Base-by-base conservation (phyloP, 92 coral and sea anemone genomes). In the Bergia puertoricense region DNA sequence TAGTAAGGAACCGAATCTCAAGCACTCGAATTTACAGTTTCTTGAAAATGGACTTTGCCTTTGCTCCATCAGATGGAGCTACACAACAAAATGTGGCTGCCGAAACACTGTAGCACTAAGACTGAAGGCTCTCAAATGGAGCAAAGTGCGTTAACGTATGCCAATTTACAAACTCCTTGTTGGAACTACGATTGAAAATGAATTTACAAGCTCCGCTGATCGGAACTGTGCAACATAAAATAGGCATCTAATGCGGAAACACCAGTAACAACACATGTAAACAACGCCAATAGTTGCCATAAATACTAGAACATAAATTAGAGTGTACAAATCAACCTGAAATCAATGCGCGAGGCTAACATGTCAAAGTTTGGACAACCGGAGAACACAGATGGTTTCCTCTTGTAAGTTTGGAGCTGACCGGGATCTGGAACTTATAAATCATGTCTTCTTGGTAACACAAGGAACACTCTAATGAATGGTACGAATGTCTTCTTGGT, bases 331-430 rank as follows among this genome's bases (percentile, higher is more conserved):
- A 57, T 22, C 14, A 57, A 57, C 67, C 23, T 18, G 69, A 62
- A 62, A 20, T 62, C 30, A 20, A 62, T 20, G 18, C 30, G 69
- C 69, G 3, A 20, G 6, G 69, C 69, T 20, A 62, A 20, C 69
- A 62, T 62, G 30, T 62, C 69, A 62, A 62, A 62, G 8, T 62
- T 62, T 62, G 69, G 69, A 5, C 69, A 62, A 4, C 69, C 69
- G 7, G 23, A 62, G 69, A 18, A 16, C 30, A 18, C 69, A 23
- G 69, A 62, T 4, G 69, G 69, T 0, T 3, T 62, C 69, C 77
- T 85, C 69, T 85, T 85, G 81, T 90, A 90, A 46, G 23, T 67
- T 42, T 78, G 78, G 86, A 46, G 46, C 85, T 76, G 90, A 46
- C 90, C 90, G 79, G 92, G 86, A 10, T 76, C 88, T 39, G 7